These are phyloP conservation scores for Ptiloglossa arizonensis DNA, from an alignment of 1,140 invertebrate species.

Conservation along the genomic window DNA sequence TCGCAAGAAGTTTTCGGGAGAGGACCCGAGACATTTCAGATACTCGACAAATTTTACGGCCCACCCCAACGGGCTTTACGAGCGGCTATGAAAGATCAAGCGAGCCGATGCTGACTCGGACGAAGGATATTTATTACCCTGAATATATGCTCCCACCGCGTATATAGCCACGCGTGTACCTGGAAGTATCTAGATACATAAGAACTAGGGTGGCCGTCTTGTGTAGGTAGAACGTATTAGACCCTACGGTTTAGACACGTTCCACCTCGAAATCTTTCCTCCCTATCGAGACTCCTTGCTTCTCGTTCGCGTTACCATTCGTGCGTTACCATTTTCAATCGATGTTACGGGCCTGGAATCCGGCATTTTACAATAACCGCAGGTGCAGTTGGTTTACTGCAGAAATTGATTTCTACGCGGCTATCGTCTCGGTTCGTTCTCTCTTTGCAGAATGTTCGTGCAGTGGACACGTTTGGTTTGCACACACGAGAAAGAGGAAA, in stretches of 20 bases:
- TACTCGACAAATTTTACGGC: constrained; percentile 71
- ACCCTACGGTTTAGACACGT: background rate
- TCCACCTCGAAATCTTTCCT: background rate
- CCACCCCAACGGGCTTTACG: constrained; percentile 63
- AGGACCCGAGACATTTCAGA: constrained; percentile 55
- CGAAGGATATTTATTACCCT: constrained; percentile 72
- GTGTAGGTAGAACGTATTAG: constrained; percentile 20
- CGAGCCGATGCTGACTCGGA: constrained; percentile 69
- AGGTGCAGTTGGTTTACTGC: background rate
- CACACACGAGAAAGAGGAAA: too few species aligned
- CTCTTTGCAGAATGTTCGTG: too few species aligned
- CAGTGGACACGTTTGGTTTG: too few species aligned
- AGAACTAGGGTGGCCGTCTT: constrained; percentile 7
- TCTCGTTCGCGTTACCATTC: background rate
- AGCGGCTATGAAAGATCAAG: constrained; percentile 73
- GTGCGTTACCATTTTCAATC: background rate
- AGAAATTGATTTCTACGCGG: too few species aligned
- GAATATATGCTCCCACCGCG: constrained; percentile 48
- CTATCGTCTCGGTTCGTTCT: too few species aligned
- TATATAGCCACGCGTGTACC: constrained; percentile 31
- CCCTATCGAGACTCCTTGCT: background rate
- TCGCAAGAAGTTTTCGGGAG: constrained; percentile 35
- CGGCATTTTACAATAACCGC: background rate
- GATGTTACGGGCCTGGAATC: background rate
- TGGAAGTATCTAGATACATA: constrained; percentile 22